A percentile compares a stretch with the other conserved stretches of the same genome.
Evolutionary conservation across 2,888 invertebrate species (phyloP).

Genomic region (Brenthis hecate): DNA sequence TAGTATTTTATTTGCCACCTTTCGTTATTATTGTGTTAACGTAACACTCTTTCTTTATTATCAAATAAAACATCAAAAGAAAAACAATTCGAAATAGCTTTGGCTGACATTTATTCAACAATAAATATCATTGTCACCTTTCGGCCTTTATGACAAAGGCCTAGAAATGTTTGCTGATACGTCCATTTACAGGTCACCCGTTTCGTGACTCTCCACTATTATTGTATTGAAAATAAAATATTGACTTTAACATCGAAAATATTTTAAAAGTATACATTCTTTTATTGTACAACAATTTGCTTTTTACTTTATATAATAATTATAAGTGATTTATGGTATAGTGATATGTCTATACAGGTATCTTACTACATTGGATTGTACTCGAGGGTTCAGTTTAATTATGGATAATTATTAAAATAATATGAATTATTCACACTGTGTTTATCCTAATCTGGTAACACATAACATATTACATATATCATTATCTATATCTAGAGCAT

Average conservation of each 20-base stretch:
- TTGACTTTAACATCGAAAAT: not conserved
- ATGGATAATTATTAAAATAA: too few relatives aligned
- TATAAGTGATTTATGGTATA: too few relatives aligned
- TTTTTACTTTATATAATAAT: too few relatives aligned
- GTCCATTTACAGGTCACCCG: slow-evolving; percentile 19
- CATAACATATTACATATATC: too few relatives aligned
- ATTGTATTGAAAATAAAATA: slow-evolving; percentile 15
- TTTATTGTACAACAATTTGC: too few relatives aligned
- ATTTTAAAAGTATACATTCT: not conserved
- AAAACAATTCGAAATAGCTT: not conserved
- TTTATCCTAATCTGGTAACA: too few relatives aligned
- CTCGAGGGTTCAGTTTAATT: too few relatives aligned
- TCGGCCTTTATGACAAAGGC: slow-evolving; percentile 22
- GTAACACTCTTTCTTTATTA: not conserved
- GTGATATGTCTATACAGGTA: too few relatives aligned
- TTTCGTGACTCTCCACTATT: slow-evolving; percentile 6
- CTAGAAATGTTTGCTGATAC: slow-evolving; percentile 18
- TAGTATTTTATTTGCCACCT: not conserved
- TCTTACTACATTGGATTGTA: too few relatives aligned
- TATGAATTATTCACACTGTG: too few relatives aligned
- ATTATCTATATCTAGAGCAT: too few relatives aligned
- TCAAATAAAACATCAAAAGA: not conserved
- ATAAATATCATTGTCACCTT: slow-evolving; percentile 21
- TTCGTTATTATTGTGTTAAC: not conserved
- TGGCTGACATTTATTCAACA: slow-evolving; percentile 23